These are phyloP conservation scores for Mystacides longicornis DNA, from an alignment of 2,888 invertebrate species.

Conservation along the genomic window DNA sequence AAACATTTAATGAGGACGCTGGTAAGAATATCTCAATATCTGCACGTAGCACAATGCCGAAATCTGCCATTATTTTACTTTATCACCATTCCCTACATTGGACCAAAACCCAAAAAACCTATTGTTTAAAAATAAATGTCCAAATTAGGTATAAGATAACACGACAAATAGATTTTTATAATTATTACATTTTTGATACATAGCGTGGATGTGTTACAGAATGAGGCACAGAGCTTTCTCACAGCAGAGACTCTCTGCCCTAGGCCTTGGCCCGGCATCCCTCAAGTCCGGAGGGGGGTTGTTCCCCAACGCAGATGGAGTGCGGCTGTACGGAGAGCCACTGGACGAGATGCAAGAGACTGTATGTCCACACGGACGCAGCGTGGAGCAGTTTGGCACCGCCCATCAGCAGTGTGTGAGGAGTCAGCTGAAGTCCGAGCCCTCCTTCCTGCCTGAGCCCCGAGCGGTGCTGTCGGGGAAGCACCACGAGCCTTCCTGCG, in stretches of 20 bases:
- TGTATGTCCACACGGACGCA: conserved; percentile 43
- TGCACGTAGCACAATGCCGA: too few relatives aligned
- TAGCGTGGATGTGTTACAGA: too few relatives aligned
- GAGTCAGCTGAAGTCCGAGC: conserved; percentile 36
- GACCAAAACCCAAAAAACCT: too few relatives aligned
- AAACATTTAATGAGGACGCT: too few relatives aligned
- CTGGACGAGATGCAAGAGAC: conserved; percentile 31
- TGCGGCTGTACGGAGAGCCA: conserved; percentile 45
- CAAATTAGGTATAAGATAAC: too few relatives aligned
- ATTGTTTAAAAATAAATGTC: too few relatives aligned
- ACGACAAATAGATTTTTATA: too few relatives aligned
- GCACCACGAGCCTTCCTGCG: conserved; percentile 47
- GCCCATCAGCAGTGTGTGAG: conserved; percentile 48
- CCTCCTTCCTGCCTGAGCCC: conserved; percentile 30
- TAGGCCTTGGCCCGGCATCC: conserved; percentile 44
- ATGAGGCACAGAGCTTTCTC: conserved; percentile 49
- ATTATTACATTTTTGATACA: too few relatives aligned
- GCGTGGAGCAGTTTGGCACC: conserved; percentile 46
- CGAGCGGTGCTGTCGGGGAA: conserved; percentile 33
- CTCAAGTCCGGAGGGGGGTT: conserved; percentile 45
- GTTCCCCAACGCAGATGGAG: conserved; percentile 46
- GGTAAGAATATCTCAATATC: too few relatives aligned
- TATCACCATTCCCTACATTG: too few relatives aligned
- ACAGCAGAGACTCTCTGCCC: conserved; percentile 47
- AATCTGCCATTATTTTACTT: too few relatives aligned